A percentile compares a stretch with the other conserved stretches of the same genome.
phyloP scores from a whole-genome alignment of 2,113 vertebrate genomes.

The Crotalus helleri region DNA sequence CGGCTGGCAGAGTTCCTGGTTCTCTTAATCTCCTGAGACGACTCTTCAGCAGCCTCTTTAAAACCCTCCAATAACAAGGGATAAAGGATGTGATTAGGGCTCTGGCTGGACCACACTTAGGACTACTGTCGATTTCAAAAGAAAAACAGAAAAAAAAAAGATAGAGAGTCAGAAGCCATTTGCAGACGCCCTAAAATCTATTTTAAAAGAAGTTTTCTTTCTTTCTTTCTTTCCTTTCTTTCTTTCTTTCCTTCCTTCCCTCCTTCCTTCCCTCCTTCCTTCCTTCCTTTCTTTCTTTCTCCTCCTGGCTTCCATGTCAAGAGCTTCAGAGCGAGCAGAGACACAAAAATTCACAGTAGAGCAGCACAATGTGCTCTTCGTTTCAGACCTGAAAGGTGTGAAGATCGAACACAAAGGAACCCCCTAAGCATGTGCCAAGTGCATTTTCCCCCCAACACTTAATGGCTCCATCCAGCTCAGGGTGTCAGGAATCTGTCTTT shows the following conservation, averaged over 20 bases:
- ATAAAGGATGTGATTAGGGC: constrained; percentile 4
- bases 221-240: not conserved
- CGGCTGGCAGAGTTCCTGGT: not conserved
- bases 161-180: not conserved
- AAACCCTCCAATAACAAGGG: not conserved
- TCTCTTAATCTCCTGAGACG: not conserved
- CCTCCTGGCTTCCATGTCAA: not conserved
- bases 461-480: not conserved
- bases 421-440: not conserved
- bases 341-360: not conserved
- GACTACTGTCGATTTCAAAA: not conserved
- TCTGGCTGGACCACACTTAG: not conserved
- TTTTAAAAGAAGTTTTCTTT: not conserved
- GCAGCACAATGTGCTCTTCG: not conserved
- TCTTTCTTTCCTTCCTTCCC: too few species aligned
- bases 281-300: not conserved
- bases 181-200: not conserved
- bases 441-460: not conserved
- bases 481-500: not conserved
- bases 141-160: not conserved
- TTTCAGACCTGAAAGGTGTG: not conserved
- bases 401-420: not conserved
- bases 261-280: too few species aligned
- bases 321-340: not conserved
- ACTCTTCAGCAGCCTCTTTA: not conserved